These are phyloP conservation scores for Eugnorisma glareosa DNA, from an alignment of 2,888 invertebrate genomes.

Conservation along the genomic window DNA sequence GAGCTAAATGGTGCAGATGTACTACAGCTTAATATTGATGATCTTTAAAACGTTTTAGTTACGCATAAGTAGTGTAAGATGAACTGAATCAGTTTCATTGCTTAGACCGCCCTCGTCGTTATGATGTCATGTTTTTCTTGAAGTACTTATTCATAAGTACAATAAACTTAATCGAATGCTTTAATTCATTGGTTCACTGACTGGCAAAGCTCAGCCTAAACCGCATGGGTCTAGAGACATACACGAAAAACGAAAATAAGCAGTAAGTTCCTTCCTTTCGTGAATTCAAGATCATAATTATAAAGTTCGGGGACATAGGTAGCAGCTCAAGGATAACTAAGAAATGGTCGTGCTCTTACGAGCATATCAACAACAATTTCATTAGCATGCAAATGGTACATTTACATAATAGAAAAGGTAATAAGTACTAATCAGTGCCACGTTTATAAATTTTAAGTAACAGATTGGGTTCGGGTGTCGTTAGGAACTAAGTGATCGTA, in stretches of 20 bases:
- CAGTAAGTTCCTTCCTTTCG: not conserved
- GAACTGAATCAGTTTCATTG: slow-evolving; percentile 2
- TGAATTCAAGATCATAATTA: not conserved
- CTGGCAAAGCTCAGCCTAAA: no score
- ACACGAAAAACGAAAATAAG: no score
- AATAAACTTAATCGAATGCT: no score
- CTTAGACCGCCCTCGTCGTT: slow-evolving; percentile 16
- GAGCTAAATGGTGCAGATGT: slow-evolving; percentile 24
- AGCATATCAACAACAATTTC: slow-evolving; percentile 44
- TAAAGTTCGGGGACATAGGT: slow-evolving; percentile 8
- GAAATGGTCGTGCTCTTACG: slow-evolving; percentile 26
- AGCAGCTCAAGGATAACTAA: slow-evolving; percentile 11
- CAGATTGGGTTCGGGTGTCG: slow-evolving; percentile 5
- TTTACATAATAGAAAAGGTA: slow-evolving; percentile 46
- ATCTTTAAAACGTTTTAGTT: slow-evolving; percentile 19
- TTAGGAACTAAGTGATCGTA: slow-evolving; percentile 20
- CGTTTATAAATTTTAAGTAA: slow-evolving; percentile 29
- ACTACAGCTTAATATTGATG: slow-evolving; percentile 23
- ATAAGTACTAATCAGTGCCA: slow-evolving; percentile 37
- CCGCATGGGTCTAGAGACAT: no score
- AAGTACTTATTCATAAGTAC: not conserved
- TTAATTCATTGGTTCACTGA: no score
- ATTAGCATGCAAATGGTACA: slow-evolving; percentile 51
- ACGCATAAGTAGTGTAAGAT: not conserved
- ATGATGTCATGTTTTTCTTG: slow-evolving; percentile 6